Percentiles rank a stretch among this genome's conserved stretches.
Conservation (phyloP, 2,797 vertebrate genomes). For the Serranus cabrilla region DNA sequence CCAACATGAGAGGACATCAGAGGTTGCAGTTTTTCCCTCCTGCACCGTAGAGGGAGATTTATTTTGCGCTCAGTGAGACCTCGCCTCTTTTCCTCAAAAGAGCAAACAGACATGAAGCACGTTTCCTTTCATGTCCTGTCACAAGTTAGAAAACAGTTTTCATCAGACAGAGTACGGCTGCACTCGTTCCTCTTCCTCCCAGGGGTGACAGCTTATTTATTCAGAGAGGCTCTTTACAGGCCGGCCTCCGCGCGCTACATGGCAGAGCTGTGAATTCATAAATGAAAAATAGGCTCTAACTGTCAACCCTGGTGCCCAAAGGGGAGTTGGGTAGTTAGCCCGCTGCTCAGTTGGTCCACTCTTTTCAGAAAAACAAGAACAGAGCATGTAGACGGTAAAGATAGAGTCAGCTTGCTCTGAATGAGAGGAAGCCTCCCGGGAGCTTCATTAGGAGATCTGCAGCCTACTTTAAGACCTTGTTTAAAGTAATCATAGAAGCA, state of each 20-base stretch:
- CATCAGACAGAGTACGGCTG: slow-evolving; percentile 17
- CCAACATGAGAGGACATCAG: slow-evolving; percentile 11
- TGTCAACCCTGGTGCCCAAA: slow-evolving; percentile 32
- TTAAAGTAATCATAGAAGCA: slow-evolving; percentile 35
- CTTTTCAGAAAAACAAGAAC: slow-evolving; percentile 24
- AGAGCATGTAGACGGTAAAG: slow-evolving; percentile 1
- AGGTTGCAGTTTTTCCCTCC: background rate
- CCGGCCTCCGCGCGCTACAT: slow-evolving; percentile 11
- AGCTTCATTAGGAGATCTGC: slow-evolving; percentile 43
- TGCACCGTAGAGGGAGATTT: background rate
- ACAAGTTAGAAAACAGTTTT: slow-evolving; percentile 37
- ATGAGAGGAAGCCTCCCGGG: slow-evolving; percentile 27
- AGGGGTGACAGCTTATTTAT: slow-evolving; percentile 50
- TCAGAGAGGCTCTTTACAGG: slow-evolving; percentile 45
- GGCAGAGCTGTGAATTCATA: slow-evolving; percentile 55
- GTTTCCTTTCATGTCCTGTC: slow-evolving; percentile 56
- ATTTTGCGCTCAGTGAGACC: background rate
- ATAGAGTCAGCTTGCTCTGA: slow-evolving; percentile 26
- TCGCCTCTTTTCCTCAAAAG: slow-evolving; percentile 38
- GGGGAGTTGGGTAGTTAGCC: slow-evolving; percentile 44
- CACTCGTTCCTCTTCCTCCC: slow-evolving; percentile 23
- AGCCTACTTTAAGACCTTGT: slow-evolving; percentile 45
- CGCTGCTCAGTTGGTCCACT: slow-evolving; percentile 3
- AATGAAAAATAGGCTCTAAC: slow-evolving; percentile 51
- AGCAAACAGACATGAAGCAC: background rate